These are phyloP conservation scores for Oryzias sinensis DNA, from an alignment of 2,797 vertebrate species.

Conservation along the genomic window DNA sequence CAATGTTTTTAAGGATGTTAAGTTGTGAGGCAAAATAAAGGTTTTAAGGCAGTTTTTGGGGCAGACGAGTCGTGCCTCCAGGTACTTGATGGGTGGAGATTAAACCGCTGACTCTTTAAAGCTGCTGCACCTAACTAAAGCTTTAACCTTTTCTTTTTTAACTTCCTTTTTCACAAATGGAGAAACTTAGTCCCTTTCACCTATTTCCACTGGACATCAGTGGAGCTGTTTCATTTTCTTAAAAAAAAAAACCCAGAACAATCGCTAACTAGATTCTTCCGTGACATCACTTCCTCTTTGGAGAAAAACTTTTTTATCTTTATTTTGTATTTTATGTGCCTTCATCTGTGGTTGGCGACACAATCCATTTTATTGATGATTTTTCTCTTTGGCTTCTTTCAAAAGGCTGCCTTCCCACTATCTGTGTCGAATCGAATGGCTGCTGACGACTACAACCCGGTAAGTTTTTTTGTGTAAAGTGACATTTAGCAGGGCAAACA, in stretches of 20 bases:
- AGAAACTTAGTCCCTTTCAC: neutral
- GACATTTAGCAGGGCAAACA: slow-evolving; percentile 6
- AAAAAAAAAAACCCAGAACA: neutral
- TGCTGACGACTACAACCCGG: slow-evolving; percentile 83
- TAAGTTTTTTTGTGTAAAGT: slow-evolving; percentile 71
- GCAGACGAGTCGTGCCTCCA: neutral
- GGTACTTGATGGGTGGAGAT: neutral
- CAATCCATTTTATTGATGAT: slow-evolving; percentile 11
- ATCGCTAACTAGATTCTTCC: neutral
- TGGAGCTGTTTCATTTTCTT: neutral
- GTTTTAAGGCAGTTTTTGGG: rapidly evolving
- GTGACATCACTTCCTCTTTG: slow-evolving; percentile 54
- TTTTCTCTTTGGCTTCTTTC: slow-evolving; percentile 24
- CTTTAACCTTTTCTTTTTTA: neutral
- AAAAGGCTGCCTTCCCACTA: slow-evolving; percentile 78
- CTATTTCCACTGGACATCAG: neutral
- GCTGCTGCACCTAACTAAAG: neutral
- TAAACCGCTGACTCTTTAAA: slow-evolving; percentile 27
- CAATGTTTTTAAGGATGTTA: slow-evolving; percentile 35
- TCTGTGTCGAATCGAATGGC: slow-evolving; percentile 81
- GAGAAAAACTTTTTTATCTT: neutral
- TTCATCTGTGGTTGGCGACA: neutral
- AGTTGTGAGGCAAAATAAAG: neutral
- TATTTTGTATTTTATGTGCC: neutral
- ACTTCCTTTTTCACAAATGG: slow-evolving; percentile 2